These are phyloP conservation scores for Drosophila algonquin DNA, from an alignment of 2,888 invertebrate genomes.

Conservation along the genomic window DNA sequence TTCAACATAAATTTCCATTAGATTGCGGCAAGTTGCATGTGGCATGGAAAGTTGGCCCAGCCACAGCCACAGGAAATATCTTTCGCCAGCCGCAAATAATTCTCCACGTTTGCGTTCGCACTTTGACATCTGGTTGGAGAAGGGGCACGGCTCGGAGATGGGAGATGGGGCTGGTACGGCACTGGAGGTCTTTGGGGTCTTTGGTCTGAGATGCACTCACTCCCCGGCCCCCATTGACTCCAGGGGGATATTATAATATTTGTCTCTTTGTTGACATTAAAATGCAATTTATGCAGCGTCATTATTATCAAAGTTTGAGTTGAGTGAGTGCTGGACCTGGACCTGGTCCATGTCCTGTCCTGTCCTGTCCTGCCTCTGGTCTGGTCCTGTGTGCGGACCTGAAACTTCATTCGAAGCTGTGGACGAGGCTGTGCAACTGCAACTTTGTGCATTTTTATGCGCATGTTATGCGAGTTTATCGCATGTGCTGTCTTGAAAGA, in stretches of 20 bases:
- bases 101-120: constrained; percentile 77
- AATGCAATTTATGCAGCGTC: constrained; percentile 78
- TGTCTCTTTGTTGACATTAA: constrained; percentile 78
- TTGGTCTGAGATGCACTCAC: constrained; percentile 21
- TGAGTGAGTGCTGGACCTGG: constrained; percentile 22
- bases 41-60: constrained; percentile 67
- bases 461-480: constrained; percentile 55
- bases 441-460: constrained; percentile 63
- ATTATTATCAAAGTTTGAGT: constrained; percentile 62
- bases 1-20: constrained; percentile 79
- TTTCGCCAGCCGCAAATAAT: constrained; percentile 78
- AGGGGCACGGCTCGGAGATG: constrained; percentile 22
- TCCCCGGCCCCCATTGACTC: constrained; percentile 21
- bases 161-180: neutral
- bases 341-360: constrained; percentile 17
- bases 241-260: constrained; percentile 70
- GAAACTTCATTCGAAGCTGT: neutral
- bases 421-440: constrained; percentile 29
- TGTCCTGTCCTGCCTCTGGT: neutral
- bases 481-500: constrained; percentile 31
- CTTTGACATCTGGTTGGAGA: constrained; percentile 68
- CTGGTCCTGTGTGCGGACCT: neutral
- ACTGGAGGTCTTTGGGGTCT: constrained; percentile 21
- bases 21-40: constrained; percentile 74
- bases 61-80: constrained; percentile 68